A percentile compares a stretch with the other conserved stretches of the same genome.
Evolutionary conservation across 2,113 vertebrate species (phyloP).

Genomic region (mouse (Mus musculus)): DNA sequence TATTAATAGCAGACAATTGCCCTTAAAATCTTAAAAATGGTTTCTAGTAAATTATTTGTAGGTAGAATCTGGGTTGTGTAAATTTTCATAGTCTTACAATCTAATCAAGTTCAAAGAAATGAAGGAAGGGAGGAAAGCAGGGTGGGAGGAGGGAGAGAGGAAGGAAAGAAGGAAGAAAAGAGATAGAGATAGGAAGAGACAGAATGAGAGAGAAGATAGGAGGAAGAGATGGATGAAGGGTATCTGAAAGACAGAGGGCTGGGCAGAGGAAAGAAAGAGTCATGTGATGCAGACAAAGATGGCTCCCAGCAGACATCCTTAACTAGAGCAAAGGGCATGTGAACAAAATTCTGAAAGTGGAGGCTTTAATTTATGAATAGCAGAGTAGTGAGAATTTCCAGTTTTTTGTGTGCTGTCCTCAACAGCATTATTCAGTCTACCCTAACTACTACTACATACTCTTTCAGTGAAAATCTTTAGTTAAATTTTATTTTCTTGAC

Average conservation of each 20-base stretch:
- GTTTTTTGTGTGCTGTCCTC: not conserved
- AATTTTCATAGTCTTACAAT: slow-evolving; percentile 21
- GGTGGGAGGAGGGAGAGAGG: no score
- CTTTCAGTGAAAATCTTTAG: not conserved
- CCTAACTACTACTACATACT: not conserved
- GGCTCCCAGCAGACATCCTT: not conserved
- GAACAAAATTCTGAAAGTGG: not conserved
- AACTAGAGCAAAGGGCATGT: not conserved
- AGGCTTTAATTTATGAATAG: not conserved
- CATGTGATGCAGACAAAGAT: not conserved
- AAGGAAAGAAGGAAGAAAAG: not conserved
- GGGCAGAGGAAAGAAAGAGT: rapidly evolving
- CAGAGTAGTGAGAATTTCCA: not conserved
- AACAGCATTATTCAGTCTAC: not conserved
- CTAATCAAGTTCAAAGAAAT: no score
- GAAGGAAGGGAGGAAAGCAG: no score
- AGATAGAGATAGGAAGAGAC: not conserved
- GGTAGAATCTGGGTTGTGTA: not conserved
- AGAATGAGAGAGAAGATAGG: not conserved
- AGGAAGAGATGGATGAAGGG: not conserved
- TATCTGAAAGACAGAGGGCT: not conserved
- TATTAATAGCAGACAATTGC: slow-evolving; percentile 4
- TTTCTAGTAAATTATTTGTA: not conserved
- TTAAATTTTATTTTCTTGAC: not conserved
- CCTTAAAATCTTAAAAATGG: not conserved